These are phyloP conservation scores for Caenorhabditis latens DNA, from an alignment of 1,140 invertebrate genomes.

Conservation along the genomic window DNA sequence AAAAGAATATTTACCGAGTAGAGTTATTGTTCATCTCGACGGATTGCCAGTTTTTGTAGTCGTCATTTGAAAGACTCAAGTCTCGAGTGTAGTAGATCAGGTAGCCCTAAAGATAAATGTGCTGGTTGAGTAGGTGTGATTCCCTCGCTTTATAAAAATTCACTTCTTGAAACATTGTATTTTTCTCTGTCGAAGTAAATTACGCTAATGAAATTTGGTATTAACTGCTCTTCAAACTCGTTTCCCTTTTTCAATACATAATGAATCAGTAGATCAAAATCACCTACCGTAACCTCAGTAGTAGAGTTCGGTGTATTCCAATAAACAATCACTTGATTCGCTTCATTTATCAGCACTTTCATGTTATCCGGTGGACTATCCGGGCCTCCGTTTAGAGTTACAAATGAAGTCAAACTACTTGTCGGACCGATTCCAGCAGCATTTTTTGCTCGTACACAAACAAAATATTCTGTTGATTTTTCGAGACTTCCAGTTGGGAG, in stretches of 20 bases:
- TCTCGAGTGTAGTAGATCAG: constrained; percentile 56
- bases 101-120: constrained; percentile 54
- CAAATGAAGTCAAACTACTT: not conserved
- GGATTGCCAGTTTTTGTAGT: constrained; percentile 45
- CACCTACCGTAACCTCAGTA: constrained; percentile 45
- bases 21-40: constrained; percentile 26
- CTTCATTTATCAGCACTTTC: constrained; percentile 56
- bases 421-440: constrained; percentile 54
- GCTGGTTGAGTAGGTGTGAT: not conserved
- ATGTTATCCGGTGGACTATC: constrained; percentile 38
- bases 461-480: constrained; percentile 44
- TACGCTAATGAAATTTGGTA: too few species aligned
- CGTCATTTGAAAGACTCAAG: constrained; percentile 53
- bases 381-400: constrained; percentile 45
- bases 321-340: constrained; percentile 49
- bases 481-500: constrained; percentile 43
- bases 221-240: too few species aligned
- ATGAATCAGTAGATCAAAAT: not conserved
- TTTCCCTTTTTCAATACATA: too few species aligned
- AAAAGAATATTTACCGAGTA: not conserved
- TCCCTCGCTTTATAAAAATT: too few species aligned
- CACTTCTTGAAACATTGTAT: too few species aligned
- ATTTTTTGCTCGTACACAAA: constrained; percentile 51
- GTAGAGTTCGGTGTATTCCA: constrained; percentile 57
- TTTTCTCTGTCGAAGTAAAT: too few species aligned